Evolutionary conservation across 2,888 invertebrate genomes (phyloP).

Genomic region (Microplitis deprimator): DNA sequence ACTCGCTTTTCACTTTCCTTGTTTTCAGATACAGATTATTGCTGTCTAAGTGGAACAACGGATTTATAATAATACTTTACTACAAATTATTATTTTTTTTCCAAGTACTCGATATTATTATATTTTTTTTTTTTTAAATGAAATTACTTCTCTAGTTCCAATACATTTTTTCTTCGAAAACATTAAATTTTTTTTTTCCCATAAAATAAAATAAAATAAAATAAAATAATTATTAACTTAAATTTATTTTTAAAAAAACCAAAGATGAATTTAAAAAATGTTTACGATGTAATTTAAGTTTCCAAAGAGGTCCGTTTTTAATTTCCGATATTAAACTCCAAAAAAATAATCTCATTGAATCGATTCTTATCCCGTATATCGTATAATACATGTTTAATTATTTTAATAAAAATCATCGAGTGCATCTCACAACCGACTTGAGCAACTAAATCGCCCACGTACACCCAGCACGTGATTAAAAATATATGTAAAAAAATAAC

Average conservation of each 20-base stretch:
- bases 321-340: slow-evolving; percentile 55
- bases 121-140: background rate
- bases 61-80: background rate
- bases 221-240: background rate
- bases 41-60: background rate
- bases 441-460: slow-evolving; percentile 10
- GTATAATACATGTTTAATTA: slow-evolving; percentile 26
- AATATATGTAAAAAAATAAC: background rate
- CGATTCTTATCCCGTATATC: slow-evolving; percentile 53
- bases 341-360: slow-evolving; percentile 59
- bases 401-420: slow-evolving; percentile 24
- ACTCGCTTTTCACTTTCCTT: background rate
- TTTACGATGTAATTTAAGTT: slow-evolving; percentile 58
- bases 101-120: background rate
- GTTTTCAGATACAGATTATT: background rate
- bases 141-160: background rate
- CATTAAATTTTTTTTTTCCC: background rate
- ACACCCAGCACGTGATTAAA: slow-evolving; percentile 11
- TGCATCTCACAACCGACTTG: background rate
- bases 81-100: background rate
- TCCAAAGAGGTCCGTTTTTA: slow-evolving; percentile 56
- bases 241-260: no score
- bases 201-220: background rate
- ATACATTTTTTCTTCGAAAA: background rate
- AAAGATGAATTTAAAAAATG: no score